Evolutionary conservation across 2,113 vertebrate genomes (phyloP).

Genomic region (Paradoxurus hermaphroditus): DNA sequence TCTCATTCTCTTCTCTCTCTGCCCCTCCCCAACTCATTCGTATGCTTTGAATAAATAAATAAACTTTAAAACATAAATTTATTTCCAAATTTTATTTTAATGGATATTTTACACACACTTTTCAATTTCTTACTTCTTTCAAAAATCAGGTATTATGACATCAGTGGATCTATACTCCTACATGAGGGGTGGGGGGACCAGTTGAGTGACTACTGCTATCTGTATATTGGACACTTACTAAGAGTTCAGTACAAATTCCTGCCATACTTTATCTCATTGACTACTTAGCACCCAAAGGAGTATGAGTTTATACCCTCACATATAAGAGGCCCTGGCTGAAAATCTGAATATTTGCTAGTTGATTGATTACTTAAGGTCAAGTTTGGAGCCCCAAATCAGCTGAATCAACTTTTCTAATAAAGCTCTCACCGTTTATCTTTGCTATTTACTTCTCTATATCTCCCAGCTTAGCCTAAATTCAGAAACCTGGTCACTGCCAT

Average conservation of each 20-base stretch:
- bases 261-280: neutral
- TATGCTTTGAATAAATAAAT: no score
- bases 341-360: conserved; percentile 36
- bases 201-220: neutral
- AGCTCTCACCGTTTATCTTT: conserved; percentile 24
- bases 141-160: neutral
- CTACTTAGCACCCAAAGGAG: neutral
- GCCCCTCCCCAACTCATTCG: no score
- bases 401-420: conserved; percentile 48
- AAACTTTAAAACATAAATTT: neutral
- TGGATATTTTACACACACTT: neutral
- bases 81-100: neutral
- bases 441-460: neutral
- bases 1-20: no score
- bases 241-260: neutral
- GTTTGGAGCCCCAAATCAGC: conserved; percentile 9
- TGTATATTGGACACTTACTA: neutral
- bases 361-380: conserved; percentile 51
- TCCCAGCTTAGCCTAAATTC: conserved; percentile 42
- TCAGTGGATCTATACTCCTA: neutral
- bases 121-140: neutral
- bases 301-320: neutral
- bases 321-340: neutral
- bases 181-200: neutral
- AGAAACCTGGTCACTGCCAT: conserved; percentile 59